phyloP scores from a whole-genome alignment of 2,113 vertebrate species.

The Clarias gariepinus region DNA sequence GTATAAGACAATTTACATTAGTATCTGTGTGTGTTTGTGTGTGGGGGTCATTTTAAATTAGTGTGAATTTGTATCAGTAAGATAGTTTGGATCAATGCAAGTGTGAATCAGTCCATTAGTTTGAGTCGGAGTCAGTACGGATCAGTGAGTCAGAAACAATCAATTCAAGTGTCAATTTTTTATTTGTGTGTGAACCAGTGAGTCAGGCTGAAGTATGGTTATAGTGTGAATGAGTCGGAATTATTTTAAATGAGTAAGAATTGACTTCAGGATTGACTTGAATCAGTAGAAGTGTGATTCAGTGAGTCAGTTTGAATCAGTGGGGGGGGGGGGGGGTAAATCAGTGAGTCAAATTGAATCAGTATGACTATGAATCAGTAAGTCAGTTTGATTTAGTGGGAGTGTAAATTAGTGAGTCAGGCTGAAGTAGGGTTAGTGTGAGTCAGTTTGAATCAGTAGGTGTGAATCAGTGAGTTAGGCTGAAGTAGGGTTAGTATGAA shows the following conservation, averaged over 20 bases:
- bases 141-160: neutral
- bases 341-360: neutral
- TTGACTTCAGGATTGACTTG: neutral
- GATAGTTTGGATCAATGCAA: neutral
- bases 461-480: neutral
- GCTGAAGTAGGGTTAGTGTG: neutral
- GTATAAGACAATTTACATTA: neutral
- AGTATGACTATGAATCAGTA: neutral
- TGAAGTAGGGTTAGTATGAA: neutral
- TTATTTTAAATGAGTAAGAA: neutral
- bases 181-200: neutral
- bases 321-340: no score
- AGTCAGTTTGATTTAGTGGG: neutral
- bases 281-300: neutral
- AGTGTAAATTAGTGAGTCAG: neutral
- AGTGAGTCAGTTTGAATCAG: no score
- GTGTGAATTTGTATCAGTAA: neutral
- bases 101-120: neutral
- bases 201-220: neutral
- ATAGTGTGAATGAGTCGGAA: neutral
- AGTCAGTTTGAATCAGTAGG: constrained; percentile 3
- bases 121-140: neutral
- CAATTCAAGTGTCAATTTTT: neutral
- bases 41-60: constrained; percentile 3
- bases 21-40: neutral